A percentile compares a stretch with the other conserved stretches of the same genome.
These are phyloP conservation scores for Galeruca laticollis DNA, from an alignment of 2,888 invertebrate genomes.

Conservation along the genomic window DNA sequence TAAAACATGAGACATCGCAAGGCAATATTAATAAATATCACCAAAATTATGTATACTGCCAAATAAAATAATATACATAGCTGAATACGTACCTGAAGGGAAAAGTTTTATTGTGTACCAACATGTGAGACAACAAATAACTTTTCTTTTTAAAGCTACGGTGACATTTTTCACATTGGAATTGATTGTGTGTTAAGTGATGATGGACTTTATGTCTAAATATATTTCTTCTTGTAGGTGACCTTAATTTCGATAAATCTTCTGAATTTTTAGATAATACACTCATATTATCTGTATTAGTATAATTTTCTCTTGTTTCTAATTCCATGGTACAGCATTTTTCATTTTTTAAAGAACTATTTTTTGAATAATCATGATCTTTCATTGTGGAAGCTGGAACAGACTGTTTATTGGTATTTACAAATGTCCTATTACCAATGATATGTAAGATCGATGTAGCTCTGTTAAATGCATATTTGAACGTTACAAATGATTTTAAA, in stretches of 20 bases:
- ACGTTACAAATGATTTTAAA: constrained; percentile 7
- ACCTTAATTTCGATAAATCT: too few species aligned
- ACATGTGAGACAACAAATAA: too few species aligned
- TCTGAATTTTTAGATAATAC: too few species aligned
- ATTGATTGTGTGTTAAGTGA: constrained; percentile 53
- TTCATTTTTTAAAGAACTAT: not conserved
- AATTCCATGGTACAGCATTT: not conserved
- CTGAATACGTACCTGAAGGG: too few species aligned
- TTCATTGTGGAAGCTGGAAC: not conserved
- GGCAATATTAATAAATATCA: too few species aligned
- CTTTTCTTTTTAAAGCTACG: too few species aligned
- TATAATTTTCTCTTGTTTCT: not conserved
- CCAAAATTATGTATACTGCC: too few species aligned
- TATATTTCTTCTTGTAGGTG: not conserved
- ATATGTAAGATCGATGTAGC: constrained; percentile 6
- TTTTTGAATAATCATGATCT: too few species aligned
- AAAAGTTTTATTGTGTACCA: too few species aligned
- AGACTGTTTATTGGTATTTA: not conserved
- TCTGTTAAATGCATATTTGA: too few species aligned
- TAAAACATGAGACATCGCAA: too few species aligned
- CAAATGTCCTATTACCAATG: not conserved
- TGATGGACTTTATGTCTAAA: constrained; percentile 30
- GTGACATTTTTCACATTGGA: not conserved
- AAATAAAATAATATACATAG: too few species aligned
- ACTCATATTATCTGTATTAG: not conserved